Evolutionary conservation across 2,797 vertebrate species (phyloP).

Genomic region (Alcedo atthis): DNA sequence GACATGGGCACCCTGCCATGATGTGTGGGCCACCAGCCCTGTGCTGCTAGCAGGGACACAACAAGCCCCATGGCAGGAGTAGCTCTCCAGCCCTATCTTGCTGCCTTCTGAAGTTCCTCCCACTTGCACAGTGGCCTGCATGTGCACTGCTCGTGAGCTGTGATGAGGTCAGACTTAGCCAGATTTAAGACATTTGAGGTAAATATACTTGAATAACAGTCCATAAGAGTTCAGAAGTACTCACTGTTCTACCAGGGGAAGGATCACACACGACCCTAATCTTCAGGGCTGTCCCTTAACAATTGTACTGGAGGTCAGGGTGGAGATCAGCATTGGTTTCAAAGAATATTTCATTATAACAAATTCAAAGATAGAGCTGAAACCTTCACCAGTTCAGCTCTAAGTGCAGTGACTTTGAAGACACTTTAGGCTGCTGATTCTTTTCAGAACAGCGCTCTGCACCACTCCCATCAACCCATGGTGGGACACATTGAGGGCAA

Average conservation of each 20-base stretch:
- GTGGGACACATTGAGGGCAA: constrained; percentile 51
- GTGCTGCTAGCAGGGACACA: background rate
- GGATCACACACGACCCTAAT: background rate
- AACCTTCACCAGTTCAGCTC: background rate
- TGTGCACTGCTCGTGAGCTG: background rate
- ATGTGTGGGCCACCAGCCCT: background rate
- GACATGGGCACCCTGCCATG: background rate
- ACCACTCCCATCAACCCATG: background rate
- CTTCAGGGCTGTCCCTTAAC: background rate
- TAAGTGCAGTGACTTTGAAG: constrained; percentile 32
- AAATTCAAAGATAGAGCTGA: background rate
- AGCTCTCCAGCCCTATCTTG: background rate
- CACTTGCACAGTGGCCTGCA: background rate
- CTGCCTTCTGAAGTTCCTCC: background rate
- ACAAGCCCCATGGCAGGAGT: background rate
- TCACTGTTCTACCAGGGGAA: background rate
- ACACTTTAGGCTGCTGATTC: background rate
- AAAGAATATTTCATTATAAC: background rate
- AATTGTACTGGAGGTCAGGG: background rate
- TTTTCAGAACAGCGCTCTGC: background rate
- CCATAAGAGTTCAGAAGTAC: background rate
- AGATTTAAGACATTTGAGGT: background rate
- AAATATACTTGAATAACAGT: background rate
- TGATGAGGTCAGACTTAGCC: background rate
- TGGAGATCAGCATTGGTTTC: background rate